Conservation (phyloP, 2,888 invertebrate species). For the Coelogynopora nodosa region DNA sequence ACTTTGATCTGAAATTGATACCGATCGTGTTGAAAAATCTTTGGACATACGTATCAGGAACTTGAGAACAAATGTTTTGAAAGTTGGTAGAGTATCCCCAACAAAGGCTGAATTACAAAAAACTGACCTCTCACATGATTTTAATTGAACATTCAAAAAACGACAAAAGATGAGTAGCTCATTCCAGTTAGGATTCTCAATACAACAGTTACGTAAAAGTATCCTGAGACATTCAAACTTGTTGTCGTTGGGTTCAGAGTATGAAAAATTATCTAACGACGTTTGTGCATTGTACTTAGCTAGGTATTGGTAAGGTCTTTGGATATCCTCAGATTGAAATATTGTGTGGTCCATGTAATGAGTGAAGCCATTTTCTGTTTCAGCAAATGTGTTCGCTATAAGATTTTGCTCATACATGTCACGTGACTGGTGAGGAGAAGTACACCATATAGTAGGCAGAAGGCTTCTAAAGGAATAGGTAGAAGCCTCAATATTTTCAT, state of each 20-base stretch:
- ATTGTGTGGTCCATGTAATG: neutral
- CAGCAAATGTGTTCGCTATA: neutral
- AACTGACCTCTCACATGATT: conserved; percentile 51
- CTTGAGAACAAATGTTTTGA: conserved; percentile 52
- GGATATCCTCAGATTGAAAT: neutral
- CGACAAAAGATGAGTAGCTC: conserved; percentile 53
- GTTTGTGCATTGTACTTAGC: neutral
- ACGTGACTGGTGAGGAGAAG: neutral
- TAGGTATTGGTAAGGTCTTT: neutral
- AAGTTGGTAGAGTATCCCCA: conserved; percentile 52
- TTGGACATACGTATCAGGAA: conserved; percentile 54
- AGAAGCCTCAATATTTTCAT: neutral
- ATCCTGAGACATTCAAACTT: neutral
- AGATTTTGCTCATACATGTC: neutral
- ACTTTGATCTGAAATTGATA: conserved; percentile 53
- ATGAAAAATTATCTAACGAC: neutral
- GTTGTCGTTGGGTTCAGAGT: neutral
- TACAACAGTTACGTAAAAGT: conserved; percentile 49
- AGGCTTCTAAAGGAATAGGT: neutral
- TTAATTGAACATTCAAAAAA: conserved; percentile 54
- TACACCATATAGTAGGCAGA: neutral
- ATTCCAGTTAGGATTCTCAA: conserved; percentile 52
- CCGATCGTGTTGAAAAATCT: conserved; percentile 54
- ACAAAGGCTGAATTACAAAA: conserved; percentile 50
- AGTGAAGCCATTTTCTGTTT: neutral